Evolutionary conservation across 2,797 vertebrate species (phyloP), one percentile per base, ranked within the genome.

Genomic region (Chrysolophus pictus): DNA sequence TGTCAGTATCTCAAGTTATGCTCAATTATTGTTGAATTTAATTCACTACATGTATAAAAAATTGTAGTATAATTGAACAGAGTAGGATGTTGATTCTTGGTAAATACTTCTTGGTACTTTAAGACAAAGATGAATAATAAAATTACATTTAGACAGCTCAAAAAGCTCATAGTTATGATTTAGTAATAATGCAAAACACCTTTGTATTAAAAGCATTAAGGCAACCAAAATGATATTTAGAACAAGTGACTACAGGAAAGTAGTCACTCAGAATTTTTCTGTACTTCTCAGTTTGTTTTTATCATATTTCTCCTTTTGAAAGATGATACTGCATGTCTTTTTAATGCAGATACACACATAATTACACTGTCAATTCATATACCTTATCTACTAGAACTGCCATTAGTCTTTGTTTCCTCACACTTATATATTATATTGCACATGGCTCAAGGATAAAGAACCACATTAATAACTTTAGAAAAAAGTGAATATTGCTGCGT

Each of bases 341-440:
- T 72, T 83, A 67, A 41, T 53, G 10, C 39, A 56, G 41, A 26
- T 51, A 2, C 37, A 16, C 35, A 10, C 3, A 5, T 35, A 65
- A 72, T 90, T 35, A 58, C 17, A 23, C 7, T n/a, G 14, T 9
- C 7, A 68, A 15, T 37, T 75, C 2, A 21, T 41, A 22, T 33
- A 21, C 0, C 0, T 64, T 35, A 14, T 65, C 71, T 65, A 6
- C 3, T 21, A 16, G 7, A 6, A 7, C 5, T 47, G 3, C 23
- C 10, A 7, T 49, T 68, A 21, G 11, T 76, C 83, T 14, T 28
- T n/a, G 4, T 58, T 87, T 72, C 22, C 19, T 87, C 6, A 9
- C 2, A 5, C 23, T 80, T 88, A 69, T 35, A 10, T 64, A 6
- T 89, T 60, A 6, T 7, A 39, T 77, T 13, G 33, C 75, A 39